Percentiles rank a stretch among this genome's conserved stretches.
Evolutionary conservation across 2,888 invertebrate species (phyloP).

Genomic region (Bhutanitis thaidina): DNA sequence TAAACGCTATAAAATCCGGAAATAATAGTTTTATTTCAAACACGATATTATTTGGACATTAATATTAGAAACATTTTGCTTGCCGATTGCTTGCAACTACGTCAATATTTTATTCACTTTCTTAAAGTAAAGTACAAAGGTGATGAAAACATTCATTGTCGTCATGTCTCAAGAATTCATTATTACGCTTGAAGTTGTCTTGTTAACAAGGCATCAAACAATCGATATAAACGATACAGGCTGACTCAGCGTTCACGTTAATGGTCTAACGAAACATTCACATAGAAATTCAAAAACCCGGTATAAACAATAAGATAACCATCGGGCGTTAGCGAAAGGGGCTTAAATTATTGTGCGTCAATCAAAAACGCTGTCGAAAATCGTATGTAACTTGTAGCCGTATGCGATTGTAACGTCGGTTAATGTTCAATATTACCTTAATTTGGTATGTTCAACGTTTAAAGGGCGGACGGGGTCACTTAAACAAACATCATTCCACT

Average conservation of each 20-base stretch:
- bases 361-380: conserved; percentile 52
- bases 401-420: conserved; percentile 25
- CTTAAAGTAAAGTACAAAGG: too few species aligned
- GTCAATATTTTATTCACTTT: too few species aligned
- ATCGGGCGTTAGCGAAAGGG: conserved; percentile 52
- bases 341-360: conserved; percentile 56
- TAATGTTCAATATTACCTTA: conserved; percentile 50
- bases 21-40: too few species aligned
- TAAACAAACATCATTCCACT: conserved; percentile 14
- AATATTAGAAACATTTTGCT: too few species aligned
- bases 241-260: conserved; percentile 38
- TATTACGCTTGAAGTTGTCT: conserved; percentile 30
- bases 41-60: too few species aligned
- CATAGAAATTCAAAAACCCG: conserved; percentile 35
- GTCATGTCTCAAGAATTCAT: conserved; percentile 20
- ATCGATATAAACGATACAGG: conserved; percentile 32
- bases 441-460: conserved; percentile 44
- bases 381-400: conserved; percentile 34
- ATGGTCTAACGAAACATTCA: conserved; percentile 30
- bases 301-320: conserved; percentile 58
- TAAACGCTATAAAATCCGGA: too few species aligned
- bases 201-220: conserved; percentile 36
- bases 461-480: conserved; percentile 44
- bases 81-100: too few species aligned
- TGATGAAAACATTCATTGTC: conserved; percentile 5